Evolutionary conservation across 2,113 vertebrate species (phyloP).

Genomic region (Porphyrio hochstetteri): DNA sequence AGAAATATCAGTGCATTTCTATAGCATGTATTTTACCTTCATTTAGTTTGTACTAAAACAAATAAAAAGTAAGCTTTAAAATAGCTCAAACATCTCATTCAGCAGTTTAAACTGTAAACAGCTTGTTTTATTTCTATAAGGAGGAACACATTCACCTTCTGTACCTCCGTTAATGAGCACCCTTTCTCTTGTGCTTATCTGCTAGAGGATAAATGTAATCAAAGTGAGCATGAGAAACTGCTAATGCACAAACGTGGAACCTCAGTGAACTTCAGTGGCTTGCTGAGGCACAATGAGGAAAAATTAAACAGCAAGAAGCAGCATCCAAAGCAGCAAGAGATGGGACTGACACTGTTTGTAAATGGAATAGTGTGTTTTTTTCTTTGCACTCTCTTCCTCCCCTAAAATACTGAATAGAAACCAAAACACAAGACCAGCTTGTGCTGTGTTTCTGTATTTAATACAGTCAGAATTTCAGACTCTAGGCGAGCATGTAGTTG

Average conservation of each 20-base stretch:
- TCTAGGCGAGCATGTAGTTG: not conserved
- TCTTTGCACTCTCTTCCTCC: slow-evolving; percentile 8
- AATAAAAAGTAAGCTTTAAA: slow-evolving; percentile 85
- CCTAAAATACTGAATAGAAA: slow-evolving; percentile 78
- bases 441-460: slow-evolving; percentile 63
- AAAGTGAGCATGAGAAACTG: slow-evolving; percentile 39
- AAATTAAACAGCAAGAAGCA: slow-evolving; percentile 30
- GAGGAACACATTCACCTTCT: slow-evolving; percentile 62
- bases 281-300: slow-evolving; percentile 12
- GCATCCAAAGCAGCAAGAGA: slow-evolving; percentile 49
- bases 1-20: slow-evolving; percentile 92
- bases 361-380: slow-evolving; percentile 34
- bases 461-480: slow-evolving; percentile 58
- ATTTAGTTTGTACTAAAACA: slow-evolving; percentile 86
- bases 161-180: slow-evolving; percentile 75
- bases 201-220: slow-evolving; percentile 39
- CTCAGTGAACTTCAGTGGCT: not conserved
- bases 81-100: slow-evolving; percentile 82
- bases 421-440: slow-evolving; percentile 79
- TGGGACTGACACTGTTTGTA: slow-evolving; percentile 53
- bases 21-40: slow-evolving; percentile 89
- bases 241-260: slow-evolving; percentile 12
- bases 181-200: slow-evolving; percentile 72
- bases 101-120: slow-evolving; percentile 91
- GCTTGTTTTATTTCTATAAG: slow-evolving; percentile 69